phyloP scores from a whole-genome alignment of 2,888 invertebrate species.

The Tolmerus cingulatus region DNA sequence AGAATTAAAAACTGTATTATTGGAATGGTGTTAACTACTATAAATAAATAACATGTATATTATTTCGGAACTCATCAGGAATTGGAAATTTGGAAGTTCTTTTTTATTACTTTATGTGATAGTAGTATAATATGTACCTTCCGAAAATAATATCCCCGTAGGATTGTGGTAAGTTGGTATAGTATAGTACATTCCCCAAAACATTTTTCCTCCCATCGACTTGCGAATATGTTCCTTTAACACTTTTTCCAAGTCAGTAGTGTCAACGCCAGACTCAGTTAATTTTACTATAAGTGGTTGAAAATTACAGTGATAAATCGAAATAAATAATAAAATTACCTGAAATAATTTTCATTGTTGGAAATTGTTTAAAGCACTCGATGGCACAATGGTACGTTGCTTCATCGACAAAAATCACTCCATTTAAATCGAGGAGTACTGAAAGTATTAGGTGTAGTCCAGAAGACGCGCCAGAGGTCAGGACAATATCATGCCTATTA shows the following conservation, averaged over 20 bases:
- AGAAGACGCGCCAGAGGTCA: slow-evolving; percentile 70
- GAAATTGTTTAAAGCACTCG: slow-evolving; percentile 66
- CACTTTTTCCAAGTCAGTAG: slow-evolving; percentile 63
- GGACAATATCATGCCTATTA: slow-evolving; percentile 65
- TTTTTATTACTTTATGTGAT: too few species aligned
- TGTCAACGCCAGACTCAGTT: slow-evolving; percentile 66
- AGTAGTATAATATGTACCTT: slow-evolving; percentile 57
- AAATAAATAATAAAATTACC: slow-evolving; percentile 53
- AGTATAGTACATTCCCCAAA: slow-evolving; percentile 68
- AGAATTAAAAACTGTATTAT: too few species aligned
- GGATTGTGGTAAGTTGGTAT: slow-evolving; percentile 71
- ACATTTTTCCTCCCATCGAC: slow-evolving; percentile 61
- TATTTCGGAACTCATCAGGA: too few species aligned
- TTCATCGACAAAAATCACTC: slow-evolving; percentile 71
- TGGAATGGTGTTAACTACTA: too few species aligned
- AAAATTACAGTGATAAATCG: slow-evolving; percentile 20
- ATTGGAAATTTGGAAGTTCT: too few species aligned
- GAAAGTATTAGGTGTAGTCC: slow-evolving; percentile 68
- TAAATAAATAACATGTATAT: too few species aligned
- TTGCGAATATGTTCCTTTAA: slow-evolving; percentile 58
- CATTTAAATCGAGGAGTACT: slow-evolving; percentile 66
- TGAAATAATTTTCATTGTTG: slow-evolving; percentile 65
- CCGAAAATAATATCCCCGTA: slow-evolving; percentile 65
- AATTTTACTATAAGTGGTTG: slow-evolving; percentile 63
- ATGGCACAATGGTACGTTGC: slow-evolving; percentile 72